Evolutionary conservation across 2,797 vertebrate species (phyloP), one percentile per base, ranked within the genome.

Genomic region (Ataeniobius toweri): DNA sequence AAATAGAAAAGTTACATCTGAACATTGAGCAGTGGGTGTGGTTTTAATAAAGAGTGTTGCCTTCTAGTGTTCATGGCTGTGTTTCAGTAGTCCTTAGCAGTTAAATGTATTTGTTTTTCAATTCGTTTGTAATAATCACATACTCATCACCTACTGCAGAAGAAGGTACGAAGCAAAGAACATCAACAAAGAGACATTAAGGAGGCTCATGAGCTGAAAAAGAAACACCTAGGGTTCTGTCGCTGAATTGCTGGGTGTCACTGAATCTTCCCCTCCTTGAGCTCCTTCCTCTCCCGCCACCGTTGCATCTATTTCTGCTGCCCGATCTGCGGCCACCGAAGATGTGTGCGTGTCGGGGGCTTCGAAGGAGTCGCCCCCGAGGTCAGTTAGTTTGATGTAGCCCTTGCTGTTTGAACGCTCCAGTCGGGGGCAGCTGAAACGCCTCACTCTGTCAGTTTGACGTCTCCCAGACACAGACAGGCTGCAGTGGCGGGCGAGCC

Each of bases 401-500:
- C 97, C 97, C 96, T 97, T 98, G 93, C 96, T 97, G 95, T 97
- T 96, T 58, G 93, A 95, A 77, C 95, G 96, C 80, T 97, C 97
- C 83, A 96, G 94, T 46, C 93, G 96, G 55, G 97, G 97, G 89
- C 95, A 96, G 92, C 95, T 96, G 89, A 95, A 95, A 83, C 95
- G 93, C 79, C 95, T 87, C 56, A 85, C 93, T 80, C 85, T 84
- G 75, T 96, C 95, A n/a, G 94, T 91, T 51, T 92, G 93, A 26
- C 88, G 85, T 72, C 91, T 80, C 53, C 76, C 93, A 26, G 91
- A 88, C 71, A 91, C 84, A 3, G 94, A 92, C 76, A 94, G 75
- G 87, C 93, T 94, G 79, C 83, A 95, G 58, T 85, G 92, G 9
- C 89, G 86, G 8, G 87, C 82, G 74, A 94, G 86, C 93, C 80